phyloP scores from a whole-genome alignment of 1,140 invertebrate genomes.

The Cotesia typhae region DNA sequence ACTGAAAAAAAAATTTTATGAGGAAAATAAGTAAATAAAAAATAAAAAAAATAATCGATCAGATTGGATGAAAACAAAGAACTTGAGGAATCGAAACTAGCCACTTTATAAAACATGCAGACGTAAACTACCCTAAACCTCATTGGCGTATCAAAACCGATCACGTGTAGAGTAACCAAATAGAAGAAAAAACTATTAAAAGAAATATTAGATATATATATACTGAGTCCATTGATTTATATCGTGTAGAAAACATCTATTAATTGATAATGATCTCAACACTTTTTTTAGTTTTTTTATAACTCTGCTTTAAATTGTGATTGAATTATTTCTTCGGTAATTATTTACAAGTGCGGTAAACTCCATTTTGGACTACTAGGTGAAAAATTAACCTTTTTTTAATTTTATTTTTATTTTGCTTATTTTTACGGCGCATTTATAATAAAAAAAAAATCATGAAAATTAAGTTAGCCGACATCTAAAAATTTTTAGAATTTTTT shows the following conservation, averaged over 20 bases:
- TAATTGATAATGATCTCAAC: constrained; percentile 20
- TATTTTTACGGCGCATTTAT: too few relatives aligned
- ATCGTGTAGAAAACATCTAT: constrained; percentile 6
- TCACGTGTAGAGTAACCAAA: constrained; percentile 20
- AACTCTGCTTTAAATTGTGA: not conserved
- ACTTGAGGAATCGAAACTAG: constrained; percentile 12
- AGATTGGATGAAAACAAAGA: not conserved
- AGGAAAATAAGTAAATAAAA: not conserved
- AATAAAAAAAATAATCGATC: not conserved
- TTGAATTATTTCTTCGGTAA: not conserved
- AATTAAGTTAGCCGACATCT: too few relatives aligned
- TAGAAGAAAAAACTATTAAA: constrained; percentile 1
- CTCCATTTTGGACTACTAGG: too few relatives aligned
- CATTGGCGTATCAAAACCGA: constrained; percentile 10
- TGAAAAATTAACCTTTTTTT: too few relatives aligned
- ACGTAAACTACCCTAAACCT: constrained; percentile 10
- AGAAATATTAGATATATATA: constrained; percentile 7
- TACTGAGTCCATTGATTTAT: not conserved
- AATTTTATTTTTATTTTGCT: too few relatives aligned
- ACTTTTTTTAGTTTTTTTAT: constrained; percentile 19
- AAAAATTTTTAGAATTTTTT: too few relatives aligned
- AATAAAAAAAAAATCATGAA: too few relatives aligned
- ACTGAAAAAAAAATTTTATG: constrained; percentile 1
- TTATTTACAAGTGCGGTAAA: too few relatives aligned
- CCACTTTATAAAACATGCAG: constrained; percentile 23